These are phyloP conservation scores for Rhinichthys osculus DNA, from an alignment of 2,797 vertebrate genomes.

Conservation along the genomic window DNA sequence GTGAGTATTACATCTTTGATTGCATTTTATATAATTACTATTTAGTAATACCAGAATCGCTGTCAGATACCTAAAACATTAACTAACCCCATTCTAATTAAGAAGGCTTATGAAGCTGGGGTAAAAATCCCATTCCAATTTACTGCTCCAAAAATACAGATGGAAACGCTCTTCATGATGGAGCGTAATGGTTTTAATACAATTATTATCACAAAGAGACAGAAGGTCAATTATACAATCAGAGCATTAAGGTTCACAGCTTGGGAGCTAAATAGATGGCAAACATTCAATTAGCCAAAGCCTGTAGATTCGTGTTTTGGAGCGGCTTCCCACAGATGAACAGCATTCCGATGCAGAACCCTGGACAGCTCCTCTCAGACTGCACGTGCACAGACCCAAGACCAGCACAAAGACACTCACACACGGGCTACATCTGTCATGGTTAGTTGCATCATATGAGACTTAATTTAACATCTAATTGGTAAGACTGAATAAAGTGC, in stretches of 20 bases:
- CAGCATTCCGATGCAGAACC: conserved; percentile 70
- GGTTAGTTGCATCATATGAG: not conserved
- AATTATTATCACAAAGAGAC: not conserved
- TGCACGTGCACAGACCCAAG: not conserved
- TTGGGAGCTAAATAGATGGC: not conserved
- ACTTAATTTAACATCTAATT: not conserved
- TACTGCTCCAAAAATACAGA: not conserved
- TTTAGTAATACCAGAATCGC: not conserved
- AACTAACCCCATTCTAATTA: not conserved
- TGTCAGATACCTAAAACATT: not conserved
- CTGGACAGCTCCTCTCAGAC: conserved; percentile 68
- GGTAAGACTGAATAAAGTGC: not conserved
- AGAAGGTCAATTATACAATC: not conserved
- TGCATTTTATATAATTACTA: not conserved
- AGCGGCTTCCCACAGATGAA: conserved; percentile 64
- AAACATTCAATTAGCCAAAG: conserved; percentile 36
- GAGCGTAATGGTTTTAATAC: not conserved
- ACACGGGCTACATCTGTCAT: not conserved
- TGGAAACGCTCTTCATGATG: not conserved
- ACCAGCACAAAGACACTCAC: not conserved
- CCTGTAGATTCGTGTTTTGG: conserved; percentile 32
- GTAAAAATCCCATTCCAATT: not conserved
- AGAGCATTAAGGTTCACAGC: conserved; percentile 17
- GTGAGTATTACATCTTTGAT: not conserved
- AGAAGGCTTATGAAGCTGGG: not conserved